Percentiles rank a stretch among this genome's conserved stretches.
Evolutionary conservation across 2,888 invertebrate species (phyloP).

Genomic region (Caenorhabditis sp.): DNA sequence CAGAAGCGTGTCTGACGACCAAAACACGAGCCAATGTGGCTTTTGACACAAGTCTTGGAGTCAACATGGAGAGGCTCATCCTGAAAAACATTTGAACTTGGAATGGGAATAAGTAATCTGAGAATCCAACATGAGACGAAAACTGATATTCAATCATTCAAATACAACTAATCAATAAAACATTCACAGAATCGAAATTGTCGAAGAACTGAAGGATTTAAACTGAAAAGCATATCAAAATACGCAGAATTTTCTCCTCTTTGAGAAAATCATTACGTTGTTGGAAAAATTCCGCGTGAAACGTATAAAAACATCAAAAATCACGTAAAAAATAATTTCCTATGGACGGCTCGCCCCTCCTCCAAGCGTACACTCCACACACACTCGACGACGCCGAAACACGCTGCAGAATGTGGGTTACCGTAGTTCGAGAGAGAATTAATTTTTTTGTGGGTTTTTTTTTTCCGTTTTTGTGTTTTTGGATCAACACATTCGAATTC

Average conservation of each 20-base stretch:
- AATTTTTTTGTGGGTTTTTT: background rate
- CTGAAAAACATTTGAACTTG: constrained; percentile 17
- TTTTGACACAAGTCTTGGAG: constrained; percentile 57
- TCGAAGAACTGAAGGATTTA: background rate
- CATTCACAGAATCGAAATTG: background rate
- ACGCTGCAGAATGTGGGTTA: constrained; percentile 18
- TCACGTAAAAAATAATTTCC: background rate
- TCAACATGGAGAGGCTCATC: constrained; percentile 62
- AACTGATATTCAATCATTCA: background rate
- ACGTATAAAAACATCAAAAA: constrained; percentile 4
- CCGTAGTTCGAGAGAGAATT: background rate
- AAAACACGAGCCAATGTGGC: constrained; percentile 46
- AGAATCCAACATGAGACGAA: background rate
- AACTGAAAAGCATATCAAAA: background rate
- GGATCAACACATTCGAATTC: too few species aligned
- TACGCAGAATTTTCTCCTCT: background rate
- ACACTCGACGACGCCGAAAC: constrained; percentile 27
- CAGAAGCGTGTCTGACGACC: constrained; percentile 44
- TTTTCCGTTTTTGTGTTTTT: background rate
- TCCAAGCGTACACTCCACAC: constrained; percentile 17
- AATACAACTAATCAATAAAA: background rate
- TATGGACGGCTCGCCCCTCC: constrained; percentile 35
- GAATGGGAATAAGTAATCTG: background rate
- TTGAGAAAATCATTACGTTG: too few species aligned
- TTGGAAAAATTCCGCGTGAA: too few species aligned